Evolutionary conservation across 2,888 invertebrate species (phyloP).

Genomic region (Philaethria dido): DNA sequence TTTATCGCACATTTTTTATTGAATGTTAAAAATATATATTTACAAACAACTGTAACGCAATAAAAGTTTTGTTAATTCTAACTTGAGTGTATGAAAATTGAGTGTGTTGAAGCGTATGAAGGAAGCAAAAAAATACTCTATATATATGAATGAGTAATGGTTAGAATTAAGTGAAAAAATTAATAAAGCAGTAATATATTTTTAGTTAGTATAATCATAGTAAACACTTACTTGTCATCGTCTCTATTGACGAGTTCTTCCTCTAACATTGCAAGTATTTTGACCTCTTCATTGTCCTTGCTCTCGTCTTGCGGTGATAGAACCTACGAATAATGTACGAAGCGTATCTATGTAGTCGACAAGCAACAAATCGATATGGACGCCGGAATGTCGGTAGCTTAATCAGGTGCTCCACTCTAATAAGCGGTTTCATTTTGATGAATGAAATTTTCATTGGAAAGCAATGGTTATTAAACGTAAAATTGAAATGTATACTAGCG

Average conservation of each 20-base stretch:
- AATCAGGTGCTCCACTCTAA: conserved; percentile 46
- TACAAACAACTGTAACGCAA: neutral
- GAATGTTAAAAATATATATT: neutral
- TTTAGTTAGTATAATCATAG: conserved; percentile 20
- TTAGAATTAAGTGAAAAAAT: conserved; percentile 9
- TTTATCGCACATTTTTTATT: neutral
- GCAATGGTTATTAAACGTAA: conserved; percentile 43
- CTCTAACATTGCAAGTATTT: conserved; percentile 88
- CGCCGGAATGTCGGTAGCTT: conserved; percentile 48
- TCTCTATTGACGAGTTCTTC: conserved; percentile 94
- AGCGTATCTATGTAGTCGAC: conserved; percentile 72
- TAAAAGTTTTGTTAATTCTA: neutral
- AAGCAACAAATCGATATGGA: conserved; percentile 65
- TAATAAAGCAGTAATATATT: neutral
- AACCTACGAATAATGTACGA: conserved; percentile 76
- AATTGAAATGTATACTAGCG: conserved; percentile 53
- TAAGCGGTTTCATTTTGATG: conserved; percentile 44
- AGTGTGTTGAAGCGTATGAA: conserved; percentile 47
- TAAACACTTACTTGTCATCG: conserved; percentile 87
- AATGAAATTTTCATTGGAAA: conserved; percentile 42
- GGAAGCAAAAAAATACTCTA: conserved; percentile 44
- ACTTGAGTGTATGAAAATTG: too few species aligned
- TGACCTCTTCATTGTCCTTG: conserved; percentile 88
- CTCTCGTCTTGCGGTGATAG: conserved; percentile 76
- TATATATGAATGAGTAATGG: conserved; percentile 29